A percentile compares a stretch with the other conserved stretches of the same genome.
phyloP scores from a whole-genome alignment of 2,888 invertebrate species.

The Odontothrips loti region DNA sequence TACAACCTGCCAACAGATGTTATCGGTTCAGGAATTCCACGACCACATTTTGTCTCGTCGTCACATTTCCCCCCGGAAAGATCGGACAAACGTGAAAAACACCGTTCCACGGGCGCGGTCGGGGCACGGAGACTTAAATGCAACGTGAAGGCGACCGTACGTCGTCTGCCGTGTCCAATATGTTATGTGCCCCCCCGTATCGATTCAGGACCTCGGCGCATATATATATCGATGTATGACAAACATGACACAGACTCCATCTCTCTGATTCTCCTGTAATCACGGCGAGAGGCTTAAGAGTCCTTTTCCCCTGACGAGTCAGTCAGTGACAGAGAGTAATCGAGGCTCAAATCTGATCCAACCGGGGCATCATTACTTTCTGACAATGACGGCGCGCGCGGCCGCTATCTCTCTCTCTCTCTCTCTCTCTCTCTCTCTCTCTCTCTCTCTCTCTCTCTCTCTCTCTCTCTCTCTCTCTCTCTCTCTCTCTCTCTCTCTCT shows the following conservation, averaged over 20 bases:
- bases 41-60: too few species aligned
- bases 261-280: neutral
- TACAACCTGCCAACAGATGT: too few species aligned
- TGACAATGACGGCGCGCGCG: slow-evolving; percentile 11
- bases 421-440: too few species aligned
- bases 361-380: slow-evolving; percentile 22
- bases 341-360: slow-evolving; percentile 19
- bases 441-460: too few species aligned
- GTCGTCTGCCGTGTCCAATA: neutral
- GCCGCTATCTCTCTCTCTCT: too few species aligned
- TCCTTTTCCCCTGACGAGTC: neutral
- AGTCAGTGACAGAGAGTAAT: slow-evolving; percentile 16
- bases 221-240: neutral
- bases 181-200: neutral
- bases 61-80: too few species aligned
- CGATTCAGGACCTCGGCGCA: too few species aligned
- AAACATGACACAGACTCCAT: slow-evolving; percentile 4
- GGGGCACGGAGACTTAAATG: neutral
- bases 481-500: too few species aligned
- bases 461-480: too few species aligned
- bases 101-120: too few species aligned
- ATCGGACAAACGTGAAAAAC: too few species aligned
- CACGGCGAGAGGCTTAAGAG: neutral
- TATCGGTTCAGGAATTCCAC: too few species aligned
- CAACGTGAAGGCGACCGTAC: neutral